Conservation (phyloP, 2,113 vertebrate genomes). For the Ammodytes marinus region DNA sequence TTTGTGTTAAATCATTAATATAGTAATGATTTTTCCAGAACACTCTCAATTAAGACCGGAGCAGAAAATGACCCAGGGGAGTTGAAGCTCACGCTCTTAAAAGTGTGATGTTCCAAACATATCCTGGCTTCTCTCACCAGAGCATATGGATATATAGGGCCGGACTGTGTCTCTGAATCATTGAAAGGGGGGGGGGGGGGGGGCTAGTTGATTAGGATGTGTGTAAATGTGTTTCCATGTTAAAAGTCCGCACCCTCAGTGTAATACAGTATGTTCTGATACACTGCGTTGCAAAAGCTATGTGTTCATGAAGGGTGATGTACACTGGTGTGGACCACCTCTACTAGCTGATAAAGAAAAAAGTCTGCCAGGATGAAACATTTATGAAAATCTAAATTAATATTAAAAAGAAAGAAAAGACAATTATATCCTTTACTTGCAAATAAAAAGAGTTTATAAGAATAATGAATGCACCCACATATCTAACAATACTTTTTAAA, state of each 20-base stretch:
- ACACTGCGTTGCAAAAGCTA: conserved; percentile 10
- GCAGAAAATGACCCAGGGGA: conserved; percentile 86
- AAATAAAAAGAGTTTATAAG: background rate
- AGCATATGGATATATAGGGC: conserved; percentile 69
- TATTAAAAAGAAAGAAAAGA: background rate
- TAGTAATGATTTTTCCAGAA: conserved; percentile 89
- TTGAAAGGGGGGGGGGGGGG: conserved; percentile 54
- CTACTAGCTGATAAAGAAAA: conserved; percentile 18
- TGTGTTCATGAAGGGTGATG: background rate
- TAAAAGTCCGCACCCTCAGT: conserved; percentile 64
- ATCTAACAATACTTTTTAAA: background rate
- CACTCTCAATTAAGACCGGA: conserved; percentile 88
- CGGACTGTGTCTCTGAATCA: conserved; percentile 71
- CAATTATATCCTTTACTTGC: background rate
- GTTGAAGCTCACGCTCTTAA: conserved; percentile 80
- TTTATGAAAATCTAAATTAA: background rate
- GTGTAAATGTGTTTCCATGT: conserved; percentile 71
- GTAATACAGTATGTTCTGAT: conserved; percentile 53
- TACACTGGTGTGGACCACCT: background rate
- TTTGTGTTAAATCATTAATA: conserved; percentile 90
- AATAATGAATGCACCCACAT: background rate
- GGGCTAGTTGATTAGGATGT: conserved; percentile 70
- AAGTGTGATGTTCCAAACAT: conserved; percentile 84
- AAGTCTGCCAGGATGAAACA: background rate
- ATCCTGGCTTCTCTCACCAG: conserved; percentile 69